Evolutionary conservation across 35 echinoderm and acorn worm species (phyloP).

Genomic region (Ophiothrix spiculata): DNA sequence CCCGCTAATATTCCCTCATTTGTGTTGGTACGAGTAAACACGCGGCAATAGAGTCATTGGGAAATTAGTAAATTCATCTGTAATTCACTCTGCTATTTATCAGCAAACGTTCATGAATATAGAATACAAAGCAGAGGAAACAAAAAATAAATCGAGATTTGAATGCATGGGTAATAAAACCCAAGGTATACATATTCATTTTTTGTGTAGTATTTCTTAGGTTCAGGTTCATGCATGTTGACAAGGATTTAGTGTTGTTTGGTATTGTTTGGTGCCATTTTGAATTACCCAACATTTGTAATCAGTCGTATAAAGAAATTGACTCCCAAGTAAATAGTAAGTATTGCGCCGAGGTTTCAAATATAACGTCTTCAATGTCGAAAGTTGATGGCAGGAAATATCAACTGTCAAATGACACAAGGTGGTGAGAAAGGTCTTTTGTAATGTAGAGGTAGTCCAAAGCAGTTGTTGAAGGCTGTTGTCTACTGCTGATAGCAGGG

Average conservation of each 20-base stretch:
- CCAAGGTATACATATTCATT: slow-evolving; percentile 6
- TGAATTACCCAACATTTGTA: neutral
- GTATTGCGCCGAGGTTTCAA: no score
- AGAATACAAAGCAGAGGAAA: slow-evolving; percentile 10
- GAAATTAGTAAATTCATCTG: slow-evolving; percentile 10
- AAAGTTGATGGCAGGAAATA: no score
- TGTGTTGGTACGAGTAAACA: slow-evolving; percentile 1
- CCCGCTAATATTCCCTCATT: neutral
- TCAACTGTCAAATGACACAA: no score
- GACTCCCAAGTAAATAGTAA: no score
- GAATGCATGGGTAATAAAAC: neutral
- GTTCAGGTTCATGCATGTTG: neutral
- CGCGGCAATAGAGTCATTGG: neutral
- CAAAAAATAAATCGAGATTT: neutral
- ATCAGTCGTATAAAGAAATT: no score
- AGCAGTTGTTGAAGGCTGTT: no score
- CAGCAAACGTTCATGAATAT: neutral
- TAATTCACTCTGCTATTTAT: neutral
- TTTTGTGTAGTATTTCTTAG: neutral
- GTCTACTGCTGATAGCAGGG: no score
- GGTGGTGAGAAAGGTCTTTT: no score
- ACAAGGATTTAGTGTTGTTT: neutral
- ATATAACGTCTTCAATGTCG: no score
- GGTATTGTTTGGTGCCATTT: neutral
- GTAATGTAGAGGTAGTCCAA: no score